These are phyloP conservation scores for Platyrinchus mystaceus DNA, from an alignment of 2,797 vertebrate genomes.

Conservation along the genomic window DNA sequence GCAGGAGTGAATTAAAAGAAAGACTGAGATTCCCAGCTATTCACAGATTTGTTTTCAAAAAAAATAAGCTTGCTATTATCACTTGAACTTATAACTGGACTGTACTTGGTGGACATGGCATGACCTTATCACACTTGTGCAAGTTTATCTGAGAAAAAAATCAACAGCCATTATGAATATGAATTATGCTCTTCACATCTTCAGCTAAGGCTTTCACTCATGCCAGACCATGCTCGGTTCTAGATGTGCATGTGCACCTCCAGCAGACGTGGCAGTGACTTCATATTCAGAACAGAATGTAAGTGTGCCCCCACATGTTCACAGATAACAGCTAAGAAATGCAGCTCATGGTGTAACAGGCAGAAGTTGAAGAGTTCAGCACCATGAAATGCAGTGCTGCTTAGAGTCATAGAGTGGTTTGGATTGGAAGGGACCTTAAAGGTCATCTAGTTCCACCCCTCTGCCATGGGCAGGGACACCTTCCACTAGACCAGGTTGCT, in stretches of 20 bases:
- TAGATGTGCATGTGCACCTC: background rate
- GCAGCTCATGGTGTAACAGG: background rate
- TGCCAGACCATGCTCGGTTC: background rate
- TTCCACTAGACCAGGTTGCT: background rate
- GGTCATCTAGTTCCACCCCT: background rate
- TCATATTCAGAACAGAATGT: background rate
- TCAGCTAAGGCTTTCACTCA: background rate
- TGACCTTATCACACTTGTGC: background rate
- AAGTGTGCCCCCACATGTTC: background rate
- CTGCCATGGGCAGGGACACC: background rate
- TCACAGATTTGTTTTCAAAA: accelerated
- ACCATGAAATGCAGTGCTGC: background rate
- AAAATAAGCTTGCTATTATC: background rate
- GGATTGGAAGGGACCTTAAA: background rate
- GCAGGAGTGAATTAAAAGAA: background rate
- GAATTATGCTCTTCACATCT: background rate
- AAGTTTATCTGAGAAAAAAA: background rate
- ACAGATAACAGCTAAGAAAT: background rate
- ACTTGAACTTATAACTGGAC: background rate
- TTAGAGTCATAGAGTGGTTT: background rate
- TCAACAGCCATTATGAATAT: background rate
- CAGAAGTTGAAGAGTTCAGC: background rate
- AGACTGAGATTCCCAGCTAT: background rate
- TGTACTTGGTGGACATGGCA: background rate
- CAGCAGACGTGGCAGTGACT: accelerated